phyloP scores from a whole-genome alignment of 2,113 vertebrate species.

The Megaceryle maxima region DNA sequence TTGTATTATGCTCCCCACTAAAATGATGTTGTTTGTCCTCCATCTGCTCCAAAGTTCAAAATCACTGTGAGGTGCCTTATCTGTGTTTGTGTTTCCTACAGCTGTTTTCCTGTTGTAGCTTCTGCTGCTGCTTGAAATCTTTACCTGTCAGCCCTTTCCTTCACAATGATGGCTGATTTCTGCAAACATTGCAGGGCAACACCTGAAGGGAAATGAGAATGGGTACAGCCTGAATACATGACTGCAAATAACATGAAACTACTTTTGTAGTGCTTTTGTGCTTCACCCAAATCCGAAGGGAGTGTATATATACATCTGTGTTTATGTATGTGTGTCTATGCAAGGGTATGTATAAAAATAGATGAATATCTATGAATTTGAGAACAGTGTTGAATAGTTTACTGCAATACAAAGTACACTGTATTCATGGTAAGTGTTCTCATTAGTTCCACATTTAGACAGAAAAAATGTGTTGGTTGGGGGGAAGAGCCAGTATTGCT shows the following conservation, averaged over 20 bases:
- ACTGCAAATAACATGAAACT: background rate
- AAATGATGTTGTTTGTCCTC: background rate
- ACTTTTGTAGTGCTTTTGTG: background rate
- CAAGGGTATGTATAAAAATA: rapidly evolving
- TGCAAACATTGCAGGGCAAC: background rate
- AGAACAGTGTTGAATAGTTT: background rate
- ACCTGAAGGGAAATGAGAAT: background rate
- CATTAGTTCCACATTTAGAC: background rate
- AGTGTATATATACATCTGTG: rapidly evolving
- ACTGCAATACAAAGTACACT: too few species aligned
- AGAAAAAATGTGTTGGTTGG: background rate
- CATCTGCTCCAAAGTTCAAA: background rate
- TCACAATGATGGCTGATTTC: background rate
- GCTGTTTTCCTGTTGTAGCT: background rate
- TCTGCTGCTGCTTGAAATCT: background rate
- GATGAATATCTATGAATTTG: background rate
- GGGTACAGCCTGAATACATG: background rate
- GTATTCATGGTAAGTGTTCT: background rate
- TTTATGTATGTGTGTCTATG: background rate
- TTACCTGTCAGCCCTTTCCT: background rate
- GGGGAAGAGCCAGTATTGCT: background rate
- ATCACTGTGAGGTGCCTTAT: background rate
- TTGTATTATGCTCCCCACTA: background rate
- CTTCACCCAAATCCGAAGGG: background rate
- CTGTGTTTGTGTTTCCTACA: background rate